Evolutionary conservation across 2,113 vertebrate species (phyloP), one percentile per base, ranked within the genome.

Genomic region (Steatornis caripensis): DNA sequence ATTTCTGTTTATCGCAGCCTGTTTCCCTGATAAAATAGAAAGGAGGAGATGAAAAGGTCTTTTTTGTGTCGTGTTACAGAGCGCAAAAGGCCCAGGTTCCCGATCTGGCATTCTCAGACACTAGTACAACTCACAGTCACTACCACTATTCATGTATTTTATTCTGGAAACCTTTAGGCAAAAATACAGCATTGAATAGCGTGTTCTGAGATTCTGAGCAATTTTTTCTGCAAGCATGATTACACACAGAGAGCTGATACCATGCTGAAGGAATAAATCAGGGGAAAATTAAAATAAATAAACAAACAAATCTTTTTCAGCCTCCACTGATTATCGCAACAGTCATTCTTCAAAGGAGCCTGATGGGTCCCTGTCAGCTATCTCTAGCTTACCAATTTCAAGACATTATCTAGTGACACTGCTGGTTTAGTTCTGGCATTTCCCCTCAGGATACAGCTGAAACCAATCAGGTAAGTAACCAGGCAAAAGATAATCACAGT

Each of bases 1-100:
- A 93, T 91, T 96, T 95, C 94, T 96, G 39, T 91, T 83, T 58
- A 84, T 93, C 88, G 75, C 85, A 90, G 60, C 32, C 23, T 53
- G 17, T 18, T 49, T 41, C 74, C 61, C 74, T 69, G 51, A 82
- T 26, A n/a, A 84, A 86, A 88, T 7, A n/a, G 51, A 36, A 97
- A 53, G 54, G 36, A 84, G 43, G 60, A 92, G 36, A 54, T 6
- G 30, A 61, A 84, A 88, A 78, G 54, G 8, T 49, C 21, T 51
- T 83, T 87, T 85, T 18, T 27, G 55, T 24, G 49, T 83, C 43
- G 54, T 19, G 6, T 43, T 30, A 19, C 15, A n/a, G 16, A 61
- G 48, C 2, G 3, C 37, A 83, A 48, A 83, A 90, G 39, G 48
- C 29, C 6, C 24, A 24, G 11, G 18, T 53, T 66, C 14, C 22